These are phyloP conservation scores for Stigmatopora argus DNA, from an alignment of 2,113 vertebrate genomes.

Conservation along the genomic window DNA sequence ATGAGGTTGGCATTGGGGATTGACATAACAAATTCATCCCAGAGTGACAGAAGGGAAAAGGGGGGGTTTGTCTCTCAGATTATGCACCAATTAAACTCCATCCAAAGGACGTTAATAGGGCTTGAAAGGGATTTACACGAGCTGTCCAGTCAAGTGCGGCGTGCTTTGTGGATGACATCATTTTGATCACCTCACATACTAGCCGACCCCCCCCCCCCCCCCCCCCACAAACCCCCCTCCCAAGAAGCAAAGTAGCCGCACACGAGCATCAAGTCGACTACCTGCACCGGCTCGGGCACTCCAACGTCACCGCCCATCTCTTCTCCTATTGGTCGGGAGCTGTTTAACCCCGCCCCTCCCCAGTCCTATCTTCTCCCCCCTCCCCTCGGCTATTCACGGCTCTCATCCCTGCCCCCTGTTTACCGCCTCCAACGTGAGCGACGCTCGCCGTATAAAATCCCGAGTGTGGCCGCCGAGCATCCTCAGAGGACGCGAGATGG, in stretches of 20 bases:
- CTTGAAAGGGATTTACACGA: slow-evolving; percentile 56
- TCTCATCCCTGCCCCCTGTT: slow-evolving; percentile 44
- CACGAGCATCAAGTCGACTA: slow-evolving; percentile 30
- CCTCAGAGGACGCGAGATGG: slow-evolving; percentile 36
- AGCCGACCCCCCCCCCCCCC: slow-evolving; percentile 29
- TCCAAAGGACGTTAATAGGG: slow-evolving; percentile 57
- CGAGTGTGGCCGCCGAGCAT: slow-evolving; percentile 49
- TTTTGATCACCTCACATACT: slow-evolving; percentile 59
- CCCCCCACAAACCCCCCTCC: neutral
- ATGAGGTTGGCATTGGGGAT: neutral
- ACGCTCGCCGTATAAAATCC: slow-evolving; percentile 50
- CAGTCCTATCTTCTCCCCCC: neutral
- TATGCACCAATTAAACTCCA: slow-evolving; percentile 54
- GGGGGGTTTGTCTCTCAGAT: slow-evolving; percentile 41
- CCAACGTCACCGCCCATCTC: slow-evolving; percentile 17
- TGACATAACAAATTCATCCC: neutral
- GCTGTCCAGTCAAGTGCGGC: slow-evolving; percentile 61
- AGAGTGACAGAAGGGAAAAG: slow-evolving; percentile 39
- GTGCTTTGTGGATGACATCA: slow-evolving; percentile 68
- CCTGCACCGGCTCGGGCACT: slow-evolving; percentile 40
- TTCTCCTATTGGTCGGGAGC: slow-evolving; percentile 46
- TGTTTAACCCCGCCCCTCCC: neutral
- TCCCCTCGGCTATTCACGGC: slow-evolving; percentile 6
- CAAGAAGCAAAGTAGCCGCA: slow-evolving; percentile 14
- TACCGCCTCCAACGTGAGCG: slow-evolving; percentile 48